phyloP scores from a whole-genome alignment of 2,888 invertebrate genomes.

The Mamestra brassicae region DNA sequence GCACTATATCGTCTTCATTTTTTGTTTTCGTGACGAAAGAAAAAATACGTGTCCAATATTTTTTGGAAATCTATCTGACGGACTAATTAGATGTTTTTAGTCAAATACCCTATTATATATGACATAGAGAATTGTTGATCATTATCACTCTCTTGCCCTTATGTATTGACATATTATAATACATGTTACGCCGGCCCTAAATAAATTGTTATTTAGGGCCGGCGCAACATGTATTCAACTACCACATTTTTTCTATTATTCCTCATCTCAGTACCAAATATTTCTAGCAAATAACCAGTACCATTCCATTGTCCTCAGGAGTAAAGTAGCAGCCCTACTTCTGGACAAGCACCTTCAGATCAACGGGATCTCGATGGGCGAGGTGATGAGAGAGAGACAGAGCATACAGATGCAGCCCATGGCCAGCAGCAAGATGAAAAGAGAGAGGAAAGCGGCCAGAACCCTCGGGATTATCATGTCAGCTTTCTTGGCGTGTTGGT shows the following conservation, averaged over 20 bases:
- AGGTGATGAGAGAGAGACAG: constrained; percentile 90
- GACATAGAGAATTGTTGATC: too few species aligned
- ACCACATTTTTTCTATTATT: too few species aligned
- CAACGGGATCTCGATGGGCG: constrained; percentile 95
- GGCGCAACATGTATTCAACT: background rate
- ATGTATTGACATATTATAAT: too few species aligned
- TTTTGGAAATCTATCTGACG: too few species aligned
- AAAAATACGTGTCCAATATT: too few species aligned
- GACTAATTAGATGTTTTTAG: too few species aligned
- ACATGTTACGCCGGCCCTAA: too few species aligned
- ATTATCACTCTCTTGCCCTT: too few species aligned
- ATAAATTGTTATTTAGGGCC: too few species aligned
- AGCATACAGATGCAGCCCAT: constrained; percentile 94
- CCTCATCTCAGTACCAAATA: background rate
- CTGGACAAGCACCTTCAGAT: constrained; percentile 97
- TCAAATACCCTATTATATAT: too few species aligned
- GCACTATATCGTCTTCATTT: too few species aligned
- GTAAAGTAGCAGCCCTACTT: constrained; percentile 96
- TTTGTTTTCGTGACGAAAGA: too few species aligned
- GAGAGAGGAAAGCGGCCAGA: constrained; percentile 97
- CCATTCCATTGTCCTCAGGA: constrained; percentile 88
- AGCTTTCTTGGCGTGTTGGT: constrained; percentile 98
- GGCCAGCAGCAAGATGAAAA: constrained; percentile 96
- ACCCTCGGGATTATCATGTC: constrained; percentile 99
- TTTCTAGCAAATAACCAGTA: background rate